phyloP scores from a whole-genome alignment of 2,888 invertebrate species.

The Lasius platythorax region DNA sequence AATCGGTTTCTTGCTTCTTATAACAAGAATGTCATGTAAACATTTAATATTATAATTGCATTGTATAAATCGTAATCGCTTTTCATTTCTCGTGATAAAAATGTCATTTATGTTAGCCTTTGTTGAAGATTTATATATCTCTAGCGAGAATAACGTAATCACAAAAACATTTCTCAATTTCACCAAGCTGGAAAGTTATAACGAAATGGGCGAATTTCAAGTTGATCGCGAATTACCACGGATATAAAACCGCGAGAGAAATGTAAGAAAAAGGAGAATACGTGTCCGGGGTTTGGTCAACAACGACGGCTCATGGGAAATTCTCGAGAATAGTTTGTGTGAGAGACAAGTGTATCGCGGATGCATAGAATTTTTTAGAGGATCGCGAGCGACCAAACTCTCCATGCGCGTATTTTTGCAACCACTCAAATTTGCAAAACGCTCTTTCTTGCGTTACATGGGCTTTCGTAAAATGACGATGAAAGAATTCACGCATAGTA shows the following conservation, averaged over 20 bases:
- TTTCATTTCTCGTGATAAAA: constrained; percentile 1
- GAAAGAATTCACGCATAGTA: not conserved
- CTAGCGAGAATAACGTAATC: constrained; percentile 1
- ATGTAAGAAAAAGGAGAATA: not conserved
- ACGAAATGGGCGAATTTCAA: constrained; percentile 5
- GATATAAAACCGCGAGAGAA: constrained; percentile 32
- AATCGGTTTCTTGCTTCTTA: not conserved
- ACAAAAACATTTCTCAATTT: constrained; percentile 42
- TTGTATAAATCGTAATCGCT: not conserved
- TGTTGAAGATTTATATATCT: not conserved
- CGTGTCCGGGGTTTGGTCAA: constrained; percentile 47
- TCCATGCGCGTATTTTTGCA: constrained; percentile 15
- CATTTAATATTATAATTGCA: constrained; percentile 6
- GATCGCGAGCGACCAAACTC: constrained; percentile 54
- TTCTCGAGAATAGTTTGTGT: constrained; percentile 38
- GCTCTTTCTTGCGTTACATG: not conserved
- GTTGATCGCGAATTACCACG: constrained; percentile 47
- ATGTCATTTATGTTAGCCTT: not conserved
- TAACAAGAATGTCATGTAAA: not conserved
- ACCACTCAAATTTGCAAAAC: constrained; percentile 4
- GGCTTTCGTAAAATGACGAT: constrained; percentile 12
- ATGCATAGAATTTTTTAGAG: constrained; percentile 76
- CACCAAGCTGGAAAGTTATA: constrained; percentile 18
- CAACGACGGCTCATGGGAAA: constrained; percentile 63
- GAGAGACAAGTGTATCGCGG: constrained; percentile 65